Evolutionary conservation across 2,113 vertebrate genomes (phyloP), one percentile per base, ranked within the genome.

Genomic region (Oryzias javanicus): DNA sequence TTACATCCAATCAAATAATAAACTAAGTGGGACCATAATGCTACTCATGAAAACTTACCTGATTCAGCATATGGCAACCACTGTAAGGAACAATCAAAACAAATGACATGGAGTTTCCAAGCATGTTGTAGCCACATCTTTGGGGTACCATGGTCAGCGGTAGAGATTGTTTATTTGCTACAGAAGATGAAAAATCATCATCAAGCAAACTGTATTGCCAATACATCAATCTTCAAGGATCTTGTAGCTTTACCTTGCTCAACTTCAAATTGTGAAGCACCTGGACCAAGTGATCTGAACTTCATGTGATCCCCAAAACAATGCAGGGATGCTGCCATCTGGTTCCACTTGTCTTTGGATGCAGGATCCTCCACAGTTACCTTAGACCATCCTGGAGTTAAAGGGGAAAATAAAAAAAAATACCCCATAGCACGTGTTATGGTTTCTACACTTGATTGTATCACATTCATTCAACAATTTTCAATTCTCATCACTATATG

Each of bases 111-210:
- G 76, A 5, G 49, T 75, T 82, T 15, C 19, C 74, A 3, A 67
- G 59, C 55, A 84, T 71, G 19, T 4, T 80, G 69, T 86, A 89
- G 69, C 84, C 82, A 81, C 88, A 89, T 20, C n/a, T 51, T 6
- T 51, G 12, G 42, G 87, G 85, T 22, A 88, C 42, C 8, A 75
- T 67, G 51, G 77, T 47, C 15, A 89, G 35, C 52, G 75, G 69
- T 42, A 81, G 13, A 17, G 72, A 41, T 13, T 20, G 7, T 4
- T 16, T 51, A 49, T 35, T 51, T 27, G 0, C 86, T 85, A 56
- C 14, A 15, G 5, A n/a, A 14, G 7, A 3, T 4, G 5, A 1
- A 16, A 4, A 15, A 49, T 17, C 18, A 49, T 12, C 15, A 24
- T 42, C 5, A 12, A 16, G 12, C 6, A 35, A 35, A 0, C 40